phyloP scores from a whole-genome alignment of 2,888 invertebrate species.

The Epirrhoe alternata region DNA sequence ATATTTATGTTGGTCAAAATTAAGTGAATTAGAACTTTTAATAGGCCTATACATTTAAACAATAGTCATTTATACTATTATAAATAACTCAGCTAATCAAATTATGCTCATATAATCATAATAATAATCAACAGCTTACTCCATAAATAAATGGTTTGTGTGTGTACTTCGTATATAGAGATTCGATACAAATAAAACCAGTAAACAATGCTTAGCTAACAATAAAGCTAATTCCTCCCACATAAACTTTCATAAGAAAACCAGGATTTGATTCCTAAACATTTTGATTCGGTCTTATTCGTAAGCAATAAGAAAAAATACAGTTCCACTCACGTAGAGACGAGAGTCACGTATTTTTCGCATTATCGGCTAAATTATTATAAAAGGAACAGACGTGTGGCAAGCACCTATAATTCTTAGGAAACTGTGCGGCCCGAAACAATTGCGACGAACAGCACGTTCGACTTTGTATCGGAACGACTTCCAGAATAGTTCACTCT shows the following conservation, averaged over 20 bases:
- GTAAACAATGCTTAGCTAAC: constrained; percentile 12
- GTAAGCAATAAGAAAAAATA: constrained; percentile 72
- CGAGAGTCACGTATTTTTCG: constrained; percentile 81
- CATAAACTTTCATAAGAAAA: constrained; percentile 6
- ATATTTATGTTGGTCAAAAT: neutral
- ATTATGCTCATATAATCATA: too few relatives aligned
- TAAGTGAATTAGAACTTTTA: neutral
- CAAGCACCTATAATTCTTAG: constrained; percentile 62
- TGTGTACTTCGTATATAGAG: neutral
- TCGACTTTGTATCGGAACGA: constrained; percentile 50
- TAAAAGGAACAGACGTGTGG: constrained; percentile 77
- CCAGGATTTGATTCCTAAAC: constrained; percentile 43
- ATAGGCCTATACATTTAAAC: neutral
- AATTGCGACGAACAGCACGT: constrained; percentile 63
- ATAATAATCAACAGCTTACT: too few relatives aligned
- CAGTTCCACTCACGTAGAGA: constrained; percentile 74
- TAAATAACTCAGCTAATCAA: too few relatives aligned
- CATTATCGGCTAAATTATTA: constrained; percentile 83
- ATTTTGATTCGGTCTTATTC: constrained; percentile 75
- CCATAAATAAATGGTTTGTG: too few relatives aligned
- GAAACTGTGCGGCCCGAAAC: constrained; percentile 59
- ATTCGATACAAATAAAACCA: neutral
- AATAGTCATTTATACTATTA: too few relatives aligned
- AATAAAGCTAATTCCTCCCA: constrained; percentile 13
- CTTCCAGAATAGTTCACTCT: constrained; percentile 46